Percentiles rank a stretch among this genome's conserved stretches.
phyloP scores from a whole-genome alignment of 2,113 vertebrate species.

The Azemiops feae region DNA sequence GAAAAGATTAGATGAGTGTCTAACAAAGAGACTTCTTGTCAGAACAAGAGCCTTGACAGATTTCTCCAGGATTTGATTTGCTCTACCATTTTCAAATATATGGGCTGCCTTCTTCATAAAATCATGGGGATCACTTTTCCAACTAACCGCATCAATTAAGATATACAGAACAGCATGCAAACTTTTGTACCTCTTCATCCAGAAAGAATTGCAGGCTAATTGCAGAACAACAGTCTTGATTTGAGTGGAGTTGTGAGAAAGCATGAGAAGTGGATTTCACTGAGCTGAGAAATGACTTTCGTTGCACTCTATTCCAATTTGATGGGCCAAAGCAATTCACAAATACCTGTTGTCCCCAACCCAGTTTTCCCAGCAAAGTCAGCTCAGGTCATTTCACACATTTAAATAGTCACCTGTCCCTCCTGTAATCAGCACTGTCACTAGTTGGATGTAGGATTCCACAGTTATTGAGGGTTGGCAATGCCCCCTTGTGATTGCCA shows the following conservation, averaged over 20 bases:
- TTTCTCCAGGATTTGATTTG: not conserved
- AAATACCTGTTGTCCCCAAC: not conserved
- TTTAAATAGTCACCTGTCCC: not conserved
- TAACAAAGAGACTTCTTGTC: not conserved
- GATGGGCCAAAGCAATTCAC: not conserved
- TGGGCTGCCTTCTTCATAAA: not conserved
- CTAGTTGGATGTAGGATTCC: not conserved
- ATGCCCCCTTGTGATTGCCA: not conserved
- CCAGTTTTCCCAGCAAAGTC: not conserved
- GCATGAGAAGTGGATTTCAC: not conserved
- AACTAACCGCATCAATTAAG: not conserved
- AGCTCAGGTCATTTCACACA: not conserved
- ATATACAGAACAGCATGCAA: not conserved
- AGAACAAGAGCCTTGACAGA: not conserved
- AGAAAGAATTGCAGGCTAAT: not conserved
- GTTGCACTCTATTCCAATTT: not conserved
- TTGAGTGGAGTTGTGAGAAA: not conserved
- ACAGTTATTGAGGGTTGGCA: not conserved
- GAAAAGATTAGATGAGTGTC: not conserved
- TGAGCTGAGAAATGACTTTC: not conserved
- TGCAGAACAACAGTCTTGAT: not conserved
- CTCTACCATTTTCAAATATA: not conserved
- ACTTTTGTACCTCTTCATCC: not conserved
- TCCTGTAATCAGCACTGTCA: not conserved
- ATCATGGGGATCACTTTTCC: not conserved